Evolutionary conservation across 1,140 invertebrate genomes (phyloP), one percentile per base, ranked within the genome.

Genomic region (Hesperophylax magnus): DNA sequence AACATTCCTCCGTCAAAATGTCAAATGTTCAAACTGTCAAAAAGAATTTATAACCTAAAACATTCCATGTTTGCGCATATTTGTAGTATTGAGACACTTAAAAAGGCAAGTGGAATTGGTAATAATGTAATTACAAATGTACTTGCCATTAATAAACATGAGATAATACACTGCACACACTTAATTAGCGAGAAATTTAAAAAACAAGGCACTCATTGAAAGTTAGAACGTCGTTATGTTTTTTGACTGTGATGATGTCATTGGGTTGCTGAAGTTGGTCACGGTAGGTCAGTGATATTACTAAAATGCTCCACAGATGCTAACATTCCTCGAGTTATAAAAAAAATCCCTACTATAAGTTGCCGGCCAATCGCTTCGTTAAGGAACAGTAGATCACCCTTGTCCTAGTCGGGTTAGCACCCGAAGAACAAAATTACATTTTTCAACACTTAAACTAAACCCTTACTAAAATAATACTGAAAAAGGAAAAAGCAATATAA

Each of bases 11-110:
- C 39, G 39, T 47, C 39, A 67, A 67, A 67, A 67, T 67, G 63
- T 67, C 63, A 67, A 47, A 47, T 11, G 39, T 14, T 47, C 39
- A 47, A 67, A 67, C 63, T 67, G 63, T 67, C 63, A 67, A 67
- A 67, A 15, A 61, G 63, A 67, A 67, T 61, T 61, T 61, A 61
- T 67, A 67, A 67, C 63, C 63, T 67, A 67, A 67, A 67, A 67
- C 63, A 67, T 27, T 34, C 6, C 17, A 34, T 67, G 63, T 67
- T 67, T 67, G 24, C 22, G 27, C 31, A 34, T 2, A 31, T 67
- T 47, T 67, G 27, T 0, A 4, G 17, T 2, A 31, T n/a, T 67
- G 8, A 11, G 17, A 31, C 22, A 67, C 11, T 27, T 31, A 67
- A 22, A 17, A 34, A 67, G 22, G 3, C 31, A 0, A 31, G 22